phyloP scores from a whole-genome alignment of 2,113 vertebrate species.

The Gobio gobio region DNA sequence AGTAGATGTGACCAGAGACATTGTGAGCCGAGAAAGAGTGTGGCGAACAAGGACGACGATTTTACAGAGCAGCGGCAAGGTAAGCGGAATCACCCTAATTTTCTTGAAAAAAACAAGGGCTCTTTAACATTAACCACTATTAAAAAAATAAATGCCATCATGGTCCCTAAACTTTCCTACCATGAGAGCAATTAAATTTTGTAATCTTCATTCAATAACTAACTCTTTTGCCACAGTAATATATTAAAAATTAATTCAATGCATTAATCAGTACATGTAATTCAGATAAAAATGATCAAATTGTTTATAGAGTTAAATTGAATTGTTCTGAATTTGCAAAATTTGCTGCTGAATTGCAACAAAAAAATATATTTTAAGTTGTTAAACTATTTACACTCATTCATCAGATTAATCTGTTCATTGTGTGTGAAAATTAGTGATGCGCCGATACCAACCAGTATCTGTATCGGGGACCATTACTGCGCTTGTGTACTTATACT shows the following conservation, averaged over 20 bases:
- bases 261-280: too few relatives aligned
- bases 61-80: conserved; percentile 97
- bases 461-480: too few relatives aligned
- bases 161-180: background rate
- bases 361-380: background rate
- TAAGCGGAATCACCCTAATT: conserved; percentile 61
- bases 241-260: background rate
- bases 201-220: background rate
- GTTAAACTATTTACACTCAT: background rate
- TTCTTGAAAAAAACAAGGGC: background rate
- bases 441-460: too few relatives aligned
- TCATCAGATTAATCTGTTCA: background rate
- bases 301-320: background rate
- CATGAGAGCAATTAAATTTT: too few relatives aligned
- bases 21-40: conserved; percentile 96
- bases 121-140: background rate
- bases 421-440: background rate
- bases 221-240: background rate
- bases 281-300: background rate
- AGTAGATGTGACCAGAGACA: conserved; percentile 96
- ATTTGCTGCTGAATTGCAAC: background rate
- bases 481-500: too few relatives aligned
- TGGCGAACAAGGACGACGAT: conserved; percentile 98
- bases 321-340: background rate
- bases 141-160: background rate